A percentile compares a stretch with the other conserved stretches of the same genome.
Evolutionary conservation across 1,140 invertebrate genomes (phyloP).

Genomic region (Drosophila burlai): DNA sequence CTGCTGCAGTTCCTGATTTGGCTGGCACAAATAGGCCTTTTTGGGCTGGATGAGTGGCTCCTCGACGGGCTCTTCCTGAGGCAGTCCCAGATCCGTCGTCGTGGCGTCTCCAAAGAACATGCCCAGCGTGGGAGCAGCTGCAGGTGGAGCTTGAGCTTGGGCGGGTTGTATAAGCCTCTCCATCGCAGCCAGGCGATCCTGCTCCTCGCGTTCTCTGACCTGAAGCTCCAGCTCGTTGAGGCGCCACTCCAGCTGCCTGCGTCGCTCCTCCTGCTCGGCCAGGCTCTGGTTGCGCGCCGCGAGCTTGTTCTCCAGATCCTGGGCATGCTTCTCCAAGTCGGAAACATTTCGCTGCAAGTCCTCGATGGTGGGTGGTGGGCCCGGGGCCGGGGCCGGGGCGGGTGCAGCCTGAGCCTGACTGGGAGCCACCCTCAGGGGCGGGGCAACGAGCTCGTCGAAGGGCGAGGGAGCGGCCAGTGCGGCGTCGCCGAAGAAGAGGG

Average conservation of each 20-base stretch:
- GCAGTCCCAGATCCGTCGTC: slow-evolving; percentile 38
- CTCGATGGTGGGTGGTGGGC: slow-evolving; percentile 71
- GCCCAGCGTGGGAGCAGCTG: slow-evolving; percentile 54
- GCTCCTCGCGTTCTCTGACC: slow-evolving; percentile 41
- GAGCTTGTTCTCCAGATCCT: slow-evolving; percentile 72
- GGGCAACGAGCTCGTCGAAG: slow-evolving; percentile 75
- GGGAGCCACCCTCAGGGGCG: slow-evolving; percentile 28
- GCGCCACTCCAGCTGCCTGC: slow-evolving; percentile 58
- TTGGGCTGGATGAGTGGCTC: slow-evolving; percentile 86
- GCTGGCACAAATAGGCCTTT: slow-evolving; percentile 86
- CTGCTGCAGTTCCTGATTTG: slow-evolving; percentile 37
- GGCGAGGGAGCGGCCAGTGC: slow-evolving; percentile 57
- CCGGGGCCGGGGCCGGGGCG: background rate
- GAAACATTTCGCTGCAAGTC: slow-evolving; percentile 81
- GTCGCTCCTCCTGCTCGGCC: slow-evolving; percentile 53
- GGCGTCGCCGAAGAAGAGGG: slow-evolving; percentile 68
- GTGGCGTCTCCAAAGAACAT: slow-evolving; percentile 72
- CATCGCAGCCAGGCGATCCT: slow-evolving; percentile 50
- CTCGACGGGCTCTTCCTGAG: slow-evolving; percentile 71
- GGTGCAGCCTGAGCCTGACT: background rate
- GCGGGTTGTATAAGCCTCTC: slow-evolving; percentile 53
- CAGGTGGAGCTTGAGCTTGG: background rate
- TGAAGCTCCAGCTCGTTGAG: slow-evolving; percentile 30
- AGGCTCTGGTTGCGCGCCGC: slow-evolving; percentile 46
- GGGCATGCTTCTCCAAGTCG: slow-evolving; percentile 81